A percentile compares a stretch with the other conserved stretches of the same genome.
phyloP scores from a whole-genome alignment of 2,888 invertebrate genomes.

The Pachydiplax longipennis region DNA sequence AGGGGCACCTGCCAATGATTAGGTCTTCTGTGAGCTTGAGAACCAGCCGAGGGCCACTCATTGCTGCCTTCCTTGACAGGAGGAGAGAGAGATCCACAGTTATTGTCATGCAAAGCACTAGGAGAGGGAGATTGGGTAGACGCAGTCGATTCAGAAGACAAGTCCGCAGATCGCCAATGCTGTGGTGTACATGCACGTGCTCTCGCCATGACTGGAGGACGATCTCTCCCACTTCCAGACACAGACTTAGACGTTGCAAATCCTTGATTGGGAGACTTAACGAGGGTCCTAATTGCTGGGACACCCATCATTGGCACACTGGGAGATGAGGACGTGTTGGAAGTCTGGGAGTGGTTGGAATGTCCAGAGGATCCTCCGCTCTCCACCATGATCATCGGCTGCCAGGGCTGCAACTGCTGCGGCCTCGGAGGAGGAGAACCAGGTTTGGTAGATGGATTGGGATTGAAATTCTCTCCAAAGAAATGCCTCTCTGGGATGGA shows the following conservation, averaged over 20 bases:
- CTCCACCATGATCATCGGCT: slow-evolving; percentile 12
- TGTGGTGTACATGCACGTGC: background rate
- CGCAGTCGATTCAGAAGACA: background rate
- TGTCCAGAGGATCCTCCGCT: background rate
- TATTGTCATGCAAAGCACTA: background rate
- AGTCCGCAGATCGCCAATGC: slow-evolving; percentile 24
- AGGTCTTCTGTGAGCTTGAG: slow-evolving; percentile 23
- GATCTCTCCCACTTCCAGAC: background rate
- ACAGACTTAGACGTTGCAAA: slow-evolving; percentile 22
- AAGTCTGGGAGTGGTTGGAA: background rate
- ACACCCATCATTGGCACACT: slow-evolving; percentile 6
- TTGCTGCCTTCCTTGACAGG: background rate
- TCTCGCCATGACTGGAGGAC: slow-evolving; percentile 12
- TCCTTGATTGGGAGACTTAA: slow-evolving; percentile 18
- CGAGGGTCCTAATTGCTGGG: slow-evolving; percentile 2
- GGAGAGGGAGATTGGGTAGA: background rate
- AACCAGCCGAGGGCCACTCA: background rate
- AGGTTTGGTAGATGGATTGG: slow-evolving; percentile 48
- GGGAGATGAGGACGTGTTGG: background rate
- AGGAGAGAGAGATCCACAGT: background rate
- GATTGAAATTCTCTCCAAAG: slow-evolving; percentile 49
- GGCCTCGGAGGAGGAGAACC: slow-evolving; percentile 27
- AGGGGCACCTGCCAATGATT: slow-evolving; percentile 35
- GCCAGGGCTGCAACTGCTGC: slow-evolving; percentile 12
- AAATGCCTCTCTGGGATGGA: slow-evolving; percentile 16